Evolutionary conservation across 2,113 vertebrate genomes (phyloP).

Genomic region (Ictalurus furcatus): DNA sequence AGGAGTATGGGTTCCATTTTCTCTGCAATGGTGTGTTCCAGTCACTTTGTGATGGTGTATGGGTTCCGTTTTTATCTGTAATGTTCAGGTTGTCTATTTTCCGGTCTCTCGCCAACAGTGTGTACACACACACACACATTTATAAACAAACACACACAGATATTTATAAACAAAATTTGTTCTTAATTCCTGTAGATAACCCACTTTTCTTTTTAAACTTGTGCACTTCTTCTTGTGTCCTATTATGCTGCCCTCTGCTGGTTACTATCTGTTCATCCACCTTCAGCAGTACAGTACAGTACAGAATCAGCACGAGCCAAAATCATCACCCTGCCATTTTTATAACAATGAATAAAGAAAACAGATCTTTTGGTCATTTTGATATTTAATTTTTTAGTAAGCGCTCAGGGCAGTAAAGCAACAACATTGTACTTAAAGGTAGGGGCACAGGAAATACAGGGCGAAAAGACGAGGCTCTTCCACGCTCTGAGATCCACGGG

Average conservation of each 20-base stretch:
- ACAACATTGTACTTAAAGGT: slow-evolving; percentile 41
- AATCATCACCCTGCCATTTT: neutral
- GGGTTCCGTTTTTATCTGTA: neutral
- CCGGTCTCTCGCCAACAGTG: no score
- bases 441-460: slow-evolving; percentile 18
- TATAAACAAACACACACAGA: no score
- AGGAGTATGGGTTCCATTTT: neutral
- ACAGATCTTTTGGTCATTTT: slow-evolving; percentile 43
- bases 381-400: slow-evolving; percentile 53
- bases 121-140: no score
- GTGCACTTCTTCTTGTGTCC: neutral
- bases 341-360: neutral
- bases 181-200: neutral
- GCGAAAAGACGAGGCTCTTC: slow-evolving; percentile 28
- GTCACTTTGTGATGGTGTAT: neutral
- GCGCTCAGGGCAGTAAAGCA: slow-evolving; percentile 51
- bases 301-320: neutral
- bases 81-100: no score
- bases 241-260: slow-evolving; percentile 21
- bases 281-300: neutral
- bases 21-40: neutral
- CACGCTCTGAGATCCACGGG: slow-evolving; percentile 45
- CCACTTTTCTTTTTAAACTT: neutral
- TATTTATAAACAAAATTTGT: no score
- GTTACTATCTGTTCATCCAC: neutral